Evolutionary conservation across 2,113 vertebrate genomes (phyloP).

Genomic region (Verasper variegatus): DNA sequence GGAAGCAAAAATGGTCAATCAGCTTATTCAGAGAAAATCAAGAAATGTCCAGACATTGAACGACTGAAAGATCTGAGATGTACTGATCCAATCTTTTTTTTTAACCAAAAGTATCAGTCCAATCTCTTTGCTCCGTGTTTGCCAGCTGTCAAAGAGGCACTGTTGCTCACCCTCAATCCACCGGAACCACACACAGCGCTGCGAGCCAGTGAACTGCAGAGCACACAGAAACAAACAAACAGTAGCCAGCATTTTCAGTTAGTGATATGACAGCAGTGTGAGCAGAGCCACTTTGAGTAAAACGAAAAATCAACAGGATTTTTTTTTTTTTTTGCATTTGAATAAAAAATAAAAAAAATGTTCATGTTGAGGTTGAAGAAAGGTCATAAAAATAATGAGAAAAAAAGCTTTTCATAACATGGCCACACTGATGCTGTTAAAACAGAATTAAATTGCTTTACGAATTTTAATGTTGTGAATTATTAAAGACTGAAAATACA

Average conservation of each 20-base stretch:
- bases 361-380: not conserved
- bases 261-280: conserved; percentile 12
- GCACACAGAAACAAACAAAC: conserved; percentile 39
- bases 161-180: not conserved
- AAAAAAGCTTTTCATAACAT: not conserved
- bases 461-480: not conserved
- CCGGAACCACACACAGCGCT: not conserved
- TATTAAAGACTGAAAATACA: not conserved
- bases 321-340: conserved; percentile 14
- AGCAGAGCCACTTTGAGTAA: not conserved
- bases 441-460: not conserved
- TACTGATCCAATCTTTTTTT: not conserved
- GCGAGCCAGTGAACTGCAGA: conserved; percentile 32
- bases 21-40: no score
- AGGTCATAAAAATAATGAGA: not conserved
- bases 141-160: not conserved
- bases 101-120: not conserved
- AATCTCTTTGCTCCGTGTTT: not conserved
- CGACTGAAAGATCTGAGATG: not conserved
- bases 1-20: no score
- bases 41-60: no score
- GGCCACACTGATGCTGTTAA: not conserved
- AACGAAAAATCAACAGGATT: not conserved
- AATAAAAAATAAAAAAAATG: not conserved
- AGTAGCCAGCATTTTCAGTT: conserved; percentile 23